Conservation (phyloP, 2,888 invertebrate genomes). For the Conistra vaccinii region DNA sequence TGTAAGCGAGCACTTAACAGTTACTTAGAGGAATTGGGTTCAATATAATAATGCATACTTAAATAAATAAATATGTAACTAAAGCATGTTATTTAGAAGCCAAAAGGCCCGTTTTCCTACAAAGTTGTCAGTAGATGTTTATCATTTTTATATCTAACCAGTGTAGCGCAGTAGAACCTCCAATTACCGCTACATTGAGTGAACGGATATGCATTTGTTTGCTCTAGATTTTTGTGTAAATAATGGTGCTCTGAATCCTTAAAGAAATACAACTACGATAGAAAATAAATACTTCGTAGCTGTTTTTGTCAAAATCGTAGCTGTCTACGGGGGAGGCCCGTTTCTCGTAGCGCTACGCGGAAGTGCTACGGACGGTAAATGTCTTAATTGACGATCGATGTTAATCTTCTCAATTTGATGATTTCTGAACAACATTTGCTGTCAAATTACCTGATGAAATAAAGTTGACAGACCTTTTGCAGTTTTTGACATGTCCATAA, state of each 20-base stretch:
- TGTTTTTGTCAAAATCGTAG: slow-evolving; percentile 17
- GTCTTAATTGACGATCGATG: slow-evolving; percentile 2
- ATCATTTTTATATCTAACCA: slow-evolving; percentile 4
- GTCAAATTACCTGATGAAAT: no score
- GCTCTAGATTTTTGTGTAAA: slow-evolving; percentile 11
- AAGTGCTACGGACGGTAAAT: slow-evolving; percentile 10
- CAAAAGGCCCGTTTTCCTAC: not conserved
- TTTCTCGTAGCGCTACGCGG: slow-evolving; percentile 41
- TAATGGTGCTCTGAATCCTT: not conserved
- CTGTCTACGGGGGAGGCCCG: slow-evolving; percentile 6
- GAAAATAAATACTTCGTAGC: slow-evolving; percentile 18
- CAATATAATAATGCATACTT: slow-evolving; percentile 7
- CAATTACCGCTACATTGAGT: slow-evolving; percentile 16
- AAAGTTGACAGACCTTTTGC: no score
- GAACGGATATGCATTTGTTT: slow-evolving; percentile 17
- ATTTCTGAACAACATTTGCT: no score
- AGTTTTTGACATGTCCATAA: no score
- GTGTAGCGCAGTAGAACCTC: not conserved
- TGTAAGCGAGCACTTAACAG: slow-evolving; percentile 31
- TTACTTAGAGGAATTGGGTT: slow-evolving; percentile 28
- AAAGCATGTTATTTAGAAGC: slow-evolving; percentile 15
- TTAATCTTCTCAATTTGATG: not conserved
- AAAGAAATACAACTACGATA: not conserved
- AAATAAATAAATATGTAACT: slow-evolving; percentile 26
- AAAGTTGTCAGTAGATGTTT: not conserved